Evolutionary conservation across 2,797 vertebrate genomes (phyloP), one percentile per base, ranked within the genome.

Genomic region (Melanotaenia maccullochi): DNA sequence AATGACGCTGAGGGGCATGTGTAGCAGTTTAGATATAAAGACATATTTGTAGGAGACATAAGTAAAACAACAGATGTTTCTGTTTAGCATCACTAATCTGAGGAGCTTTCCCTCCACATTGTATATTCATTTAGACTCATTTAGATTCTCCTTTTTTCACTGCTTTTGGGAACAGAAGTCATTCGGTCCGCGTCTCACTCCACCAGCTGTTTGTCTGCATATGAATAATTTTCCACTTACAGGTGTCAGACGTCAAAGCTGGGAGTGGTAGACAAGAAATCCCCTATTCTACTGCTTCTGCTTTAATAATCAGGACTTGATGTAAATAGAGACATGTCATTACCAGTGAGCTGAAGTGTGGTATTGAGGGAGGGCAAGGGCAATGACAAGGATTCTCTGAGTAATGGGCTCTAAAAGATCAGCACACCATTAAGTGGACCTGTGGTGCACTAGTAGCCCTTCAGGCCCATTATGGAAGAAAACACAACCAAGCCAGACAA

Each of bases 271-370:
- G 76, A 88, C 85, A 82, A 9, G 59, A 35, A 73, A 58, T 83
- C 73, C 75, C 81, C 81, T 73, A 79, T 30, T 73, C 22, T 60
- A 42, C 82, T 56, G 70, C 65, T 59, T 69, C 68, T 86, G 80
- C 81, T 89, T 90, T 88, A 72, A 71, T 90, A 87, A 92, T 90
- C 87, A 91, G 85, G 76, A 67, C 80, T 81, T 59, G 86, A 63
- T 90, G 90, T 92, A 90, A 90, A 92, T 87, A 90, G 84, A 88
- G 87, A 89, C 81, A 79, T 89, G 82, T 92, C 87, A 88, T 93
- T 93, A 92, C 58, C 3, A 33, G 68, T 28, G 63, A 91, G 84
- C 80, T 78, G 71, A 71, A 83, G 85, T 82, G 87, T 75, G 76
- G 66, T 68, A 71, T 72, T 63, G 85, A 66, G 56, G 83, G 68